Evolutionary conservation across 2,113 vertebrate genomes (phyloP).

Genomic region (Cephalopterus ornatus): DNA sequence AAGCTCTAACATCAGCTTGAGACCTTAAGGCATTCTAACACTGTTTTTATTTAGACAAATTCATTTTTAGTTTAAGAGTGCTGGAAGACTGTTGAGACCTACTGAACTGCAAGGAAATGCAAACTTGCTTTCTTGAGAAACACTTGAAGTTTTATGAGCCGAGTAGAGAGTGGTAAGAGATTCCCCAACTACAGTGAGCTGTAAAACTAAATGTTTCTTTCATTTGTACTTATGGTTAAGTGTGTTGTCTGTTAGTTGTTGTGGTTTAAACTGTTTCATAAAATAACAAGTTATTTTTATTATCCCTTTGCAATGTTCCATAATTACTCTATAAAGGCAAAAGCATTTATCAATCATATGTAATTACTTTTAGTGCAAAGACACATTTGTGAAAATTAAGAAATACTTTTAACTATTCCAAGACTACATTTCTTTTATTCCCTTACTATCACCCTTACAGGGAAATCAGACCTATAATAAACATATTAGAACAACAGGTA

Average conservation of each 20-base stretch:
- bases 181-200: neutral
- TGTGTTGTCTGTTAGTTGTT: neutral
- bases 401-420: neutral
- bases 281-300: neutral
- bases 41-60: neutral
- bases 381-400: neutral
- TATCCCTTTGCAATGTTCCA: neutral
- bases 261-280: neutral
- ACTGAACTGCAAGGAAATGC: neutral
- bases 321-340: neutral
- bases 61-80: neutral
- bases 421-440: neutral
- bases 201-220: slow-evolving; percentile 5
- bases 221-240: neutral
- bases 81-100: neutral
- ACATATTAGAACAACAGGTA: neutral
- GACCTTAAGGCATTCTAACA: neutral
- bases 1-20: neutral
- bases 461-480: neutral
- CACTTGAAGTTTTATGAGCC: neutral
- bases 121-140: neutral
- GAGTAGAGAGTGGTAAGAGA: neutral
- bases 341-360: neutral
- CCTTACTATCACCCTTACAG: neutral
- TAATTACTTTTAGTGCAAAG: neutral